Conservation (phyloP, 2,113 vertebrate genomes). For the Poeciliopsis occidentalis region DNA sequence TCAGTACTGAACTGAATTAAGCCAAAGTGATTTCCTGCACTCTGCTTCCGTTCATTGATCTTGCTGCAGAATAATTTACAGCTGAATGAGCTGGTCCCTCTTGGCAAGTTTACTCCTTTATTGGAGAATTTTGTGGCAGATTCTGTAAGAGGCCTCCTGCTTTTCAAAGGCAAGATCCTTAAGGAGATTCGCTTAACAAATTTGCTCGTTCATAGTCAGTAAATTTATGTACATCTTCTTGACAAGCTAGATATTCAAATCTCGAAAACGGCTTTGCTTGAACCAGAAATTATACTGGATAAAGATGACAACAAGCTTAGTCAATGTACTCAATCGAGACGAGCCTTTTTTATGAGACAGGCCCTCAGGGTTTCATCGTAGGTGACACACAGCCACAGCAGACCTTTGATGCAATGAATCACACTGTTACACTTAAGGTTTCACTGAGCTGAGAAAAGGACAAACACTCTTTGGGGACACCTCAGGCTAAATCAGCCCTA, state of each 20-base stretch:
- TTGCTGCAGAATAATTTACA: constrained; percentile 56
- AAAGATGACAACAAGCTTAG: not conserved
- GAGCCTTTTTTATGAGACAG: constrained; percentile 13
- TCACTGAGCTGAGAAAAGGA: constrained; percentile 60
- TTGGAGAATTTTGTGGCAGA: constrained; percentile 36
- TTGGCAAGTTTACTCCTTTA: constrained; percentile 27
- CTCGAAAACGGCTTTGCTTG: not conserved
- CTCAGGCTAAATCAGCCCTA: constrained; percentile 63
- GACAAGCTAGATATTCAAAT: not conserved
- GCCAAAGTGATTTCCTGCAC: constrained; percentile 51
- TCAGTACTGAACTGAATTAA: constrained; percentile 30
- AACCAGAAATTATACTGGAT: not conserved
- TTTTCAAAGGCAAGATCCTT: constrained; percentile 1
- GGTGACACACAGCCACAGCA: constrained; percentile 22
- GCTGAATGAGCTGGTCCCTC: constrained; percentile 44
- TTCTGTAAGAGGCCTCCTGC: constrained; percentile 3
- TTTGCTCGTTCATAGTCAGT: constrained; percentile 9
- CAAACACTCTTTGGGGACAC: constrained; percentile 65
- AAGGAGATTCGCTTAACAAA: constrained; percentile 6
- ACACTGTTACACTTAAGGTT: constrained; percentile 64
- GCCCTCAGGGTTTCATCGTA: constrained; percentile 19
- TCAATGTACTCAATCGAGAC: not conserved
- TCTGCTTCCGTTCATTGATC: constrained; percentile 57
- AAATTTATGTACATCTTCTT: not conserved
- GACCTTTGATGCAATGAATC: constrained; percentile 59